phyloP scores from a whole-genome alignment of 2,888 invertebrate genomes.

The Piscicola geometra region DNA sequence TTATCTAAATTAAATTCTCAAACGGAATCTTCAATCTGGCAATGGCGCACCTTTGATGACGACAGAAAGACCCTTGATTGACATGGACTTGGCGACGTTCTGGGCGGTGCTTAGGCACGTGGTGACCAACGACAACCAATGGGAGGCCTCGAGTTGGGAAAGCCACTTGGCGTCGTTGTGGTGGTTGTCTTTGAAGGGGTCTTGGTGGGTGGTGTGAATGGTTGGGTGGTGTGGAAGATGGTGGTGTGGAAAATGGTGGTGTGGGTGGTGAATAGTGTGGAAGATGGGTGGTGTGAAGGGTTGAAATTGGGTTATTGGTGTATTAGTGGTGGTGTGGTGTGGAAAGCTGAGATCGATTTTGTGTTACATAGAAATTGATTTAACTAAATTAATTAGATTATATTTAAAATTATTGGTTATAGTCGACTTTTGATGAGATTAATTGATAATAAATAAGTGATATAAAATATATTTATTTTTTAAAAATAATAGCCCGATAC shows the following conservation, averaged over 20 bases:
- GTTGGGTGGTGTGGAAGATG: neutral
- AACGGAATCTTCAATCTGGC: too few relatives aligned
- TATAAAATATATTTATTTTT: neutral
- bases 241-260: neutral
- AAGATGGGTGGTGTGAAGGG: neutral
- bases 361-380: too few relatives aligned
- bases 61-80: constrained; percentile 28
- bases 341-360: too few relatives aligned
- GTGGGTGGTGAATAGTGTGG: neutral
- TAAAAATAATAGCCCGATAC: neutral
- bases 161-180: constrained; percentile 59
- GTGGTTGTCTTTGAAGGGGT: constrained; percentile 50
- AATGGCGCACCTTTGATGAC: constrained; percentile 35
- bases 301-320: too few relatives aligned
- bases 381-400: too few relatives aligned
- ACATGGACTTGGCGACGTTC: constrained; percentile 67
- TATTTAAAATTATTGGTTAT: neutral
- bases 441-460: neutral
- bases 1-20: neutral
- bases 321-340: too few relatives aligned
- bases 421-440: neutral
- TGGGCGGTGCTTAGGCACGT: constrained; percentile 70
- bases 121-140: constrained; percentile 79
- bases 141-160: constrained; percentile 59
- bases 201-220: neutral